Percentiles rank a stretch among this genome's conserved stretches.
These are phyloP conservation scores for Zenarchopterus dispar DNA, from an alignment of 2,797 vertebrate species.

Conservation along the genomic window DNA sequence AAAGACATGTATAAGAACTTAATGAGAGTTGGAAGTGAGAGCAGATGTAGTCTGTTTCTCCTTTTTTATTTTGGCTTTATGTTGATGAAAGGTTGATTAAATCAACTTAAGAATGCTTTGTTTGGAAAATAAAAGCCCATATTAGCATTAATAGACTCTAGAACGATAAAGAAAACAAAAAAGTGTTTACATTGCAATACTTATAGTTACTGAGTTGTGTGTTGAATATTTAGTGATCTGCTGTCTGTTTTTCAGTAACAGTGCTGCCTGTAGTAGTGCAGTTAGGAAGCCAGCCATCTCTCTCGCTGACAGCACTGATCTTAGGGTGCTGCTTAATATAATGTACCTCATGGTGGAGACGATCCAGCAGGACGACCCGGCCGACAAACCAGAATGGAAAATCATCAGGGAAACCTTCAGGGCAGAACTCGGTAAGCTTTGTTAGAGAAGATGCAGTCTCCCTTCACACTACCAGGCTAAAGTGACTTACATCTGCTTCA, in stretches of 20 bases:
- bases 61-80: too few species aligned
- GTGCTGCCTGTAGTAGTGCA: constrained; percentile 95
- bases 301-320: constrained; percentile 96
- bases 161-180: too few species aligned
- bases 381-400: constrained; percentile 92
- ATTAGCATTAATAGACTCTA: too few species aligned
- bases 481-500: too few species aligned
- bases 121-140: too few species aligned
- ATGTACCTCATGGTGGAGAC: constrained; percentile 98
- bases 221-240: not conserved
- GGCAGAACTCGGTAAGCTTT: constrained; percentile 88
- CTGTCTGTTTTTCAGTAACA: constrained; percentile 85
- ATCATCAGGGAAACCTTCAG: constrained; percentile 91
- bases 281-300: constrained; percentile 98
- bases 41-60: too few species aligned
- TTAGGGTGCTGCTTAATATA: constrained; percentile 96
- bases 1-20: too few species aligned
- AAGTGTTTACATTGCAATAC: not conserved
- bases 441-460: not conserved
- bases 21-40: too few species aligned
- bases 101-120: too few species aligned
- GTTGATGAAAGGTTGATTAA: too few species aligned
- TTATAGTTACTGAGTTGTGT: not conserved
- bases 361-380: constrained; percentile 90
- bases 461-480: too few species aligned